Conservation (phyloP, 2,888 invertebrate species). For the Brachyptera risi region DNA sequence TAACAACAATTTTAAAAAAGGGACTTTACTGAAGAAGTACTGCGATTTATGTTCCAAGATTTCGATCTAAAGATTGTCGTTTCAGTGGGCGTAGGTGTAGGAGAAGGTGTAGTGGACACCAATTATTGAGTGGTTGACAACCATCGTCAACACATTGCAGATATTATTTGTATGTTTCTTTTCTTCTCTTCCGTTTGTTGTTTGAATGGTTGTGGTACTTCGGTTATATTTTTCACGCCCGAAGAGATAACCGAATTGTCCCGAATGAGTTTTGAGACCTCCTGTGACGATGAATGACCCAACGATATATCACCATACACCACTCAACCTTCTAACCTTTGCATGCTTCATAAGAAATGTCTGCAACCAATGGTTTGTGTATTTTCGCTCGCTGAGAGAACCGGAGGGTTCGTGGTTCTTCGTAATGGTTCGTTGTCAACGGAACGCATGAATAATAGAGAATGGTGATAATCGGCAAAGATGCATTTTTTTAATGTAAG, state of each 20-base stretch:
- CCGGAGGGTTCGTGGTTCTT: neutral
- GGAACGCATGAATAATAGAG: too few species aligned
- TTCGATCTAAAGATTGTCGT: too few species aligned
- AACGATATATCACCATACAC: constrained; percentile 22
- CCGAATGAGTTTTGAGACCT: neutral
- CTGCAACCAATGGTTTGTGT: constrained; percentile 7
- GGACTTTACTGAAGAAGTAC: too few species aligned
- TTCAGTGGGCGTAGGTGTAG: too few species aligned
- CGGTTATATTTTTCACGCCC: constrained; percentile 4
- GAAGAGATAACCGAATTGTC: neutral
- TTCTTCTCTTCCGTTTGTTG: too few species aligned
- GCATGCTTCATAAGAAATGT: too few species aligned
- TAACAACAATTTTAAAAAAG: too few species aligned
- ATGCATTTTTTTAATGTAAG: too few species aligned
- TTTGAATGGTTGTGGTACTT: neutral
- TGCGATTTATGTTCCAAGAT: too few species aligned
- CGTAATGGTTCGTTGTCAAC: too few species aligned
- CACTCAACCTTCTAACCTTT: neutral
- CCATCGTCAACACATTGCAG: neutral
- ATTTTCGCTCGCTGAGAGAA: constrained; percentile 21
- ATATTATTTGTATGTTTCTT: neutral
- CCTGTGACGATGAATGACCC: constrained; percentile 6
- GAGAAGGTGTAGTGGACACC: neutral
- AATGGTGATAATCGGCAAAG: too few species aligned
- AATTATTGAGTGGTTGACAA: constrained; percentile 1